A percentile compares a stretch with the other conserved stretches of the same genome.
These are phyloP conservation scores for Poicephalus meyeri DNA, from an alignment of 2,113 vertebrate genomes.

Conservation along the genomic window DNA sequence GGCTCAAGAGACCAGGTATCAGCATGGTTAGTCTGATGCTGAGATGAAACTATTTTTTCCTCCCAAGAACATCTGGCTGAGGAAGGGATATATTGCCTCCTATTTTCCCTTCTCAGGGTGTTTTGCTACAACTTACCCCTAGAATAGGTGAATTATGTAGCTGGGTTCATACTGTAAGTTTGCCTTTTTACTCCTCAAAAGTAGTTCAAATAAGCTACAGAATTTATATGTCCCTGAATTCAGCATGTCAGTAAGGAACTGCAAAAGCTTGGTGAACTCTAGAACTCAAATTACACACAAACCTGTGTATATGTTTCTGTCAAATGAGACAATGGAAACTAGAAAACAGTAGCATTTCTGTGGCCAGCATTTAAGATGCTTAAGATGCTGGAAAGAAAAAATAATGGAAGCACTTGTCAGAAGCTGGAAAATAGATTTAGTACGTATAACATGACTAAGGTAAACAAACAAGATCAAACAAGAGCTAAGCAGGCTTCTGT, in stretches of 20 bases:
- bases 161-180: not conserved
- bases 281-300: not conserved
- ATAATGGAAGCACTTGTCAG: conserved; percentile 30
- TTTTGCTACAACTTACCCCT: not conserved
- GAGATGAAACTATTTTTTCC: not conserved
- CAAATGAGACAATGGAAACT: conserved; percentile 24
- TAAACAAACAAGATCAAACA: conserved; percentile 61
- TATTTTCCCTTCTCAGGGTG: not conserved
- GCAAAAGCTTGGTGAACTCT: not conserved
- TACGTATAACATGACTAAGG: not conserved
- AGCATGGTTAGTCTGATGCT: not conserved
- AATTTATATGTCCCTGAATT: not conserved
- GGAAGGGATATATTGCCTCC: not conserved
- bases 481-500: conserved; percentile 30
- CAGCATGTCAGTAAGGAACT: not conserved
- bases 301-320: not conserved
- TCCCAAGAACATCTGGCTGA: not conserved
- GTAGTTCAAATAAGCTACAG: not conserved
- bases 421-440: conserved; percentile 48
- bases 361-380: conserved; percentile 1
- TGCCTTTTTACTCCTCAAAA: conserved; percentile 5
- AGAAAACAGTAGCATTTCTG: conserved; percentile 21
- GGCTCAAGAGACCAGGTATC: not conserved
- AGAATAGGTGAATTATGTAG: not conserved
- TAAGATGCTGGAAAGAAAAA: conserved; percentile 19